phyloP scores from a whole-genome alignment of 2,888 invertebrate species.

The Buathra laborator region DNA sequence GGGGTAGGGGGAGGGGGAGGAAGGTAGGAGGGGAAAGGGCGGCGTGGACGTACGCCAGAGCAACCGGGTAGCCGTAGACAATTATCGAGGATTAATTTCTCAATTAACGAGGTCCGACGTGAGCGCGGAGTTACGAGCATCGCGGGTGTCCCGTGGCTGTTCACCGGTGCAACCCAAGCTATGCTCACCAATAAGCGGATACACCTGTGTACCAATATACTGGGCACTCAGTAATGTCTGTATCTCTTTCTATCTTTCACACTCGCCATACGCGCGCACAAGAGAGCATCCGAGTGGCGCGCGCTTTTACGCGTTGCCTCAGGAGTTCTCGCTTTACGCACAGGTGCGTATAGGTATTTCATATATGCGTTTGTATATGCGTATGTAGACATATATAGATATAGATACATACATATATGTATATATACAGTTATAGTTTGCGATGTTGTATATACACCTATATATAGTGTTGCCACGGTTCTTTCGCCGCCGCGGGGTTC shows the following conservation, averaged over 20 bases:
- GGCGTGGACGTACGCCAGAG: conserved; percentile 59
- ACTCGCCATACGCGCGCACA: not conserved
- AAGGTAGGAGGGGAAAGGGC: conserved; percentile 19
- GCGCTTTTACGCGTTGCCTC: conserved; percentile 29
- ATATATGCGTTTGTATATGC: not conserved
- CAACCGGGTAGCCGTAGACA: conserved; percentile 66
- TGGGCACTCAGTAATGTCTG: not conserved
- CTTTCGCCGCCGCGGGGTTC: conserved; percentile 74
- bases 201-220: conserved; percentile 21
- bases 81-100: conserved; percentile 78
- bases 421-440: not conserved
- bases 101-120: conserved; percentile 75
- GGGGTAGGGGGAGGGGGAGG: conserved; percentile 10
- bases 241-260: conserved; percentile 15
- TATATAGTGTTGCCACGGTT: conserved; percentile 52
- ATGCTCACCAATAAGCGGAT: conserved; percentile 54
- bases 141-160: conserved; percentile 73
- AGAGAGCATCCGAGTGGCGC: conserved; percentile 20
- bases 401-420: not conserved
- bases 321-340: conserved; percentile 56
- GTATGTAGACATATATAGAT: conserved; percentile 21
- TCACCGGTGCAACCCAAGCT: conserved; percentile 25
- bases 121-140: conserved; percentile 69
- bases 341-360: conserved; percentile 49
- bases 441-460: not conserved